These are phyloP conservation scores for Hylaea fasciaria DNA, from an alignment of 2,888 invertebrate species.

Conservation along the genomic window DNA sequence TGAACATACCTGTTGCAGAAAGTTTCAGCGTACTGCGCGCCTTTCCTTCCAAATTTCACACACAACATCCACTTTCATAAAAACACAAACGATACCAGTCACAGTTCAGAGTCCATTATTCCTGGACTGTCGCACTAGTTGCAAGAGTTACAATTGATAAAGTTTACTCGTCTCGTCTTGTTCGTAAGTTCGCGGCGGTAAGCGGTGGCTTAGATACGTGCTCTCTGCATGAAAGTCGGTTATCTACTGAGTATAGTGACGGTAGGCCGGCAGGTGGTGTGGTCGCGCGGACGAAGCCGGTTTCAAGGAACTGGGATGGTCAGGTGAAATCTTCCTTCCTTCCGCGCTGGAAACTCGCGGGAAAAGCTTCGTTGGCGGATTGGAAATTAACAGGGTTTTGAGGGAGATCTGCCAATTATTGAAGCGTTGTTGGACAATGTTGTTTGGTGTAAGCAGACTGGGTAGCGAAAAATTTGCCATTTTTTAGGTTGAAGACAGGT, in stretches of 20 bases:
- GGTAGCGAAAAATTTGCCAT: no score
- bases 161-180: background rate
- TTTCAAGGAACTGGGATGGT: conserved; percentile 45
- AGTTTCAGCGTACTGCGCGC: conserved; percentile 64
- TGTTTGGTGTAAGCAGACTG: no score
- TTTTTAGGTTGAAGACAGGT: no score
- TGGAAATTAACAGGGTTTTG: background rate
- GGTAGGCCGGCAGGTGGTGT: conserved; percentile 42
- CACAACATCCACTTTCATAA: conserved; percentile 34
- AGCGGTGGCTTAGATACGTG: conserved; percentile 53
- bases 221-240: conserved; percentile 65
- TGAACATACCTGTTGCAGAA: conserved; percentile 69
- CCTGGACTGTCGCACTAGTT: conserved; percentile 25
- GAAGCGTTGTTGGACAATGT: no score
- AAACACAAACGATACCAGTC: conserved; percentile 24
- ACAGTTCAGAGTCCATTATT: conserved; percentile 37
- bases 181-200: conserved; percentile 13
- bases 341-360: conserved; percentile 37
- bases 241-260: conserved; percentile 71
- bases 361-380: conserved; percentile 10
- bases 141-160: background rate
- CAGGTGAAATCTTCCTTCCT: conserved; percentile 50
- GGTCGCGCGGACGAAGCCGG: conserved; percentile 50
- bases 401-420: no score
- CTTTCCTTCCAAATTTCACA: conserved; percentile 72